phyloP scores from a whole-genome alignment of 2,888 invertebrate genomes.

The Harpagoxenus sublaevis region DNA sequence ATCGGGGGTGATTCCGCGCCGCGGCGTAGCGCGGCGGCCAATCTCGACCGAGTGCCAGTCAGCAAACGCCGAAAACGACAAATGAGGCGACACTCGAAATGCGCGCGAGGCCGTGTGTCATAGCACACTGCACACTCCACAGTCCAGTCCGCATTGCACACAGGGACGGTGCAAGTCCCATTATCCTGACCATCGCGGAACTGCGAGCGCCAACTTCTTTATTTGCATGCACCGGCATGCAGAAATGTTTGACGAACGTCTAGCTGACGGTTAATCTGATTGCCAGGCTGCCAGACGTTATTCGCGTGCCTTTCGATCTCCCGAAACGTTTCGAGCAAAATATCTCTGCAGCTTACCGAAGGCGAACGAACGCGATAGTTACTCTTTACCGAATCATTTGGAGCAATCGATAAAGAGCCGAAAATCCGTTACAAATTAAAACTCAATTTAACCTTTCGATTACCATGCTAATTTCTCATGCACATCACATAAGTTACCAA shows the following conservation, averaged over 20 bases:
- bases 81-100: constrained; percentile 36
- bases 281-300: background rate
- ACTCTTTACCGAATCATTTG: background rate
- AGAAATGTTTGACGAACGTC: constrained; percentile 43
- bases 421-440: background rate
- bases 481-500: too few relatives aligned
- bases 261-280: constrained; percentile 43
- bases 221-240: constrained; percentile 18
- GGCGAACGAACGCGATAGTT: background rate
- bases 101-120: background rate
- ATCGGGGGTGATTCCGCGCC: constrained; percentile 41
- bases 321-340: constrained; percentile 17
- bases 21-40: constrained; percentile 47
- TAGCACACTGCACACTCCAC: background rate
- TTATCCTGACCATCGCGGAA: constrained; percentile 26
- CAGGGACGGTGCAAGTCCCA: background rate
- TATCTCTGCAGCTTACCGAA: constrained; percentile 10
- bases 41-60: constrained; percentile 78
- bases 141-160: too few relatives aligned
- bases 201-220: constrained; percentile 36
- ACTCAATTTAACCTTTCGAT: background rate
- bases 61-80: constrained; percentile 75
- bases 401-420: background rate
- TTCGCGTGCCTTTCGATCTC: constrained; percentile 11
- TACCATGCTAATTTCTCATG: too few relatives aligned